Evolutionary conservation across 1,140 invertebrate genomes (phyloP).

Genomic region (Dicyema japonicum): DNA sequence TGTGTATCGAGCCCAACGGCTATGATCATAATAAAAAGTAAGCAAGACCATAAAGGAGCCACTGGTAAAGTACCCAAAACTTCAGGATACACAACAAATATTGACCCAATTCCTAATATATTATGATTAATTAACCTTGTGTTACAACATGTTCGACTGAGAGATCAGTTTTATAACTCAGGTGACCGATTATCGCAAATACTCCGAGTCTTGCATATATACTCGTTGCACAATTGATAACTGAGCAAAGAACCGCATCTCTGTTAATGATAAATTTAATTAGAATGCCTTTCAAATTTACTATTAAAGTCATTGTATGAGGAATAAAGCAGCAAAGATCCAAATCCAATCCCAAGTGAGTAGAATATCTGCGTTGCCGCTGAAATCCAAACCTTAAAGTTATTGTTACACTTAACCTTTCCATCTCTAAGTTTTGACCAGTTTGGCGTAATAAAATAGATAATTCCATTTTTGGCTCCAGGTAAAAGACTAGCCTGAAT

Average conservation of each 20-base stretch:
- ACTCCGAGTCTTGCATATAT: constrained; percentile 4
- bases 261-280: constrained; percentile 72
- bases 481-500: background rate
- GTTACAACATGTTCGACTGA: constrained; percentile 1
- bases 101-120: no score
- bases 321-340: constrained; percentile 63
- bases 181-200: constrained; percentile 4
- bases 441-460: no score
- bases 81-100: constrained; percentile 53
- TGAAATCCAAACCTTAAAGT: constrained; percentile 54
- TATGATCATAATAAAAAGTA: constrained; percentile 36
- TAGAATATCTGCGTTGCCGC: constrained; percentile 91
- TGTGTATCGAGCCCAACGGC: constrained; percentile 15
- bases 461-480: background rate
- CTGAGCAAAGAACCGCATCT: no score
- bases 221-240: no score
- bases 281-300: constrained; percentile 87
- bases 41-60: constrained; percentile 42
- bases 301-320: no score
- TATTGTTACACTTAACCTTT: constrained; percentile 1
- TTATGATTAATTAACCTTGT: no score
- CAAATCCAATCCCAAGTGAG: constrained; percentile 73
- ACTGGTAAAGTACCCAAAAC: constrained; percentile 42
- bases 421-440: background rate
- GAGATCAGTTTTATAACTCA: constrained; percentile 3